Percentiles rank a stretch among this genome's conserved stretches.
phyloP scores from a whole-genome alignment of 2,113 vertebrate genomes.

The Neotoma lepida region DNA sequence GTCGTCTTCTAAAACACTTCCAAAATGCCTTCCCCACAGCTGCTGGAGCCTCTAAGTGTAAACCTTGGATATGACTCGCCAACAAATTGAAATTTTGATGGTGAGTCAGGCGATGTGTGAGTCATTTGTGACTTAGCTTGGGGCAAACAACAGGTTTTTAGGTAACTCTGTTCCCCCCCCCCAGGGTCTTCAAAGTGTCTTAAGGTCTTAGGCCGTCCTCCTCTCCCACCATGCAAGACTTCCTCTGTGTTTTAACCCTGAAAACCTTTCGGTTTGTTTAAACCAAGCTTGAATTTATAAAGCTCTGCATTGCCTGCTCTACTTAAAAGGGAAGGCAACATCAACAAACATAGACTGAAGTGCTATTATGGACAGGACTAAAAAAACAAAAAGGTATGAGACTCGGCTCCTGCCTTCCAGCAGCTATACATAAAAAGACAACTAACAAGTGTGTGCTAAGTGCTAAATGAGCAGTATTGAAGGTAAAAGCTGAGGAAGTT shows the following conservation, averaged over 20 bases:
- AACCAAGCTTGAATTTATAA: constrained; percentile 67
- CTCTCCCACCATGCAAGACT: constrained; percentile 33
- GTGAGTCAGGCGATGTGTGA: background rate
- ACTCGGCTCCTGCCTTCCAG: constrained; percentile 68
- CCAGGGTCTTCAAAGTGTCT: background rate
- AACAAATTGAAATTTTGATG: constrained; percentile 27
- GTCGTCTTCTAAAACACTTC: background rate
- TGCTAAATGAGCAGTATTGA: constrained; percentile 72
- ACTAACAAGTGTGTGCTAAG: constrained; percentile 66
- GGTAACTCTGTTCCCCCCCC: background rate
- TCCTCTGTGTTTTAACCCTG: constrained; percentile 64
- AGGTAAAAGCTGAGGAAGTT: constrained; percentile 71
- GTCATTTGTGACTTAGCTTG: constrained; percentile 41
- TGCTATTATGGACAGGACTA: constrained; percentile 64
- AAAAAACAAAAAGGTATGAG: constrained; percentile 67
- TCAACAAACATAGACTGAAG: constrained; percentile 68
- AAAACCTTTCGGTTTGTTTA: constrained; percentile 74
- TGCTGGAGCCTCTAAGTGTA: background rate
- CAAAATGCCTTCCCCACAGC: constrained; percentile 1
- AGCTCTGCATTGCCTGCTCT: constrained; percentile 51
- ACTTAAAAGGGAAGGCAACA: constrained; percentile 67
- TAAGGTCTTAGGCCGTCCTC: constrained; percentile 49
- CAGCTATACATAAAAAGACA: constrained; percentile 65
- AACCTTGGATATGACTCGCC: background rate
- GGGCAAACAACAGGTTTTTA: constrained; percentile 47